Evolutionary conservation across 2,797 vertebrate genomes (phyloP).

Genomic region (Centropyge bicolor): DNA sequence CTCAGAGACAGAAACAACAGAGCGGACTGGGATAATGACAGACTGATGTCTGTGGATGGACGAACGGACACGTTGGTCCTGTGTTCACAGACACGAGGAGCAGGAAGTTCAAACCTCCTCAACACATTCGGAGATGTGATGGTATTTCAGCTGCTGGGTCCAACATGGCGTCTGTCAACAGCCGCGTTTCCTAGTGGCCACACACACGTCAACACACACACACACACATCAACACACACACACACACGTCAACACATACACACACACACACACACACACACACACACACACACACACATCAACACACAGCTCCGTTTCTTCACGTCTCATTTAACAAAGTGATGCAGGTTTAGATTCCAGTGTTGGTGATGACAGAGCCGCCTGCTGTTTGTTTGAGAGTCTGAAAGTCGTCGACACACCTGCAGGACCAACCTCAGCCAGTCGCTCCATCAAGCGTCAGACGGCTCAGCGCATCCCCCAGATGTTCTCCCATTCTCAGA

Average conservation of each 20-base stretch:
- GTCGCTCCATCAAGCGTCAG: background rate
- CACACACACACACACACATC: conserved; percentile 16
- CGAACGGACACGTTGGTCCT: too few relatives aligned
- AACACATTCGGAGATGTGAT: conserved; percentile 1
- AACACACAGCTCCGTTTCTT: conserved; percentile 14
- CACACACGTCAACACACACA: conserved; percentile 16
- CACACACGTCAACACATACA: conserved; percentile 9
- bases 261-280: conserved; percentile 16
- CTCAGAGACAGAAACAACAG: background rate
- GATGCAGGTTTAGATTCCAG: conserved; percentile 57
- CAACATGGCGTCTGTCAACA: conserved; percentile 68
- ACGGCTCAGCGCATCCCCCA: too few relatives aligned
- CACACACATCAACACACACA: conserved; percentile 4
- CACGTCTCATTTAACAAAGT: conserved; percentile 75
- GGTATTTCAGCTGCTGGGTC: conserved; percentile 58
- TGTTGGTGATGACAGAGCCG: conserved; percentile 62
- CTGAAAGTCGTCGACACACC: conserved; percentile 67
- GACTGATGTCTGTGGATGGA: background rate
- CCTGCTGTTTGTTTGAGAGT: conserved; percentile 64
- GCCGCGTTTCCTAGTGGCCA: too few relatives aligned
- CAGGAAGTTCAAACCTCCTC: too few relatives aligned
- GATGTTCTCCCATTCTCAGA: too few relatives aligned
- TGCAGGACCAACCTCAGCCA: conserved; percentile 40
- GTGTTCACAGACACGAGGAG: background rate
- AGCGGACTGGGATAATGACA: background rate